phyloP scores from a whole-genome alignment of 2,888 invertebrate species.

The Dione vanillae region DNA sequence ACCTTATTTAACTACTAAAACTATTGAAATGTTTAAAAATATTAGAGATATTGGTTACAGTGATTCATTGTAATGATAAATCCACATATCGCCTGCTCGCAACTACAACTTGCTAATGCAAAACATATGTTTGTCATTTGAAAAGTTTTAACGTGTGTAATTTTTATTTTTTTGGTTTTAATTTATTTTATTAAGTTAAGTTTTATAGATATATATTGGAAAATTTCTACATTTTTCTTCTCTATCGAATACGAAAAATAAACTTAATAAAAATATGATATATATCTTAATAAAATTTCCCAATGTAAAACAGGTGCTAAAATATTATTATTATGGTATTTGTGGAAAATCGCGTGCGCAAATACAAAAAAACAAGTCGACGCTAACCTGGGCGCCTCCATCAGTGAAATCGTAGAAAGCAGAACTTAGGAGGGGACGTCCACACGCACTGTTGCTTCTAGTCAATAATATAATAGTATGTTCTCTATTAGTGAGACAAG shows the following conservation, averaged over 20 bases:
- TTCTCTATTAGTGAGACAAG: constrained; percentile 20
- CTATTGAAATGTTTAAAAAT: constrained; percentile 61
- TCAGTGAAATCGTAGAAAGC: constrained; percentile 84
- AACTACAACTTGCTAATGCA: no score
- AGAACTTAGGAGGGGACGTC: constrained; percentile 75
- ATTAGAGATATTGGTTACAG: constrained; percentile 36
- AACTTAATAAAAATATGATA: background rate
- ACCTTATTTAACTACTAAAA: constrained; percentile 55
- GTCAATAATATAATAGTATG: constrained; percentile 53
- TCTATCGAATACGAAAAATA: background rate
- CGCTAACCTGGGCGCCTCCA: constrained; percentile 57
- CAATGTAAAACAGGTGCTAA: constrained; percentile 58
- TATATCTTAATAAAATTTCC: constrained; percentile 1
- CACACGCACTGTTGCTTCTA: constrained; percentile 61
- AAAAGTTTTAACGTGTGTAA: no score
- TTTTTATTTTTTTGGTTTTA: no score
- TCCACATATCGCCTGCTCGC: background rate
- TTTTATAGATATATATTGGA: no score
- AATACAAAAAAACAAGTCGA: constrained; percentile 62
- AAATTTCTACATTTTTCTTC: no score
- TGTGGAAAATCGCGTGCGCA: constrained; percentile 73
- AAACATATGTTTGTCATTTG: no score
- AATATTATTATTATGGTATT: constrained; percentile 62
- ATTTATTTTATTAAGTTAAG: no score
- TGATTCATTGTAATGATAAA: background rate